Percentiles rank a stretch among this genome's conserved stretches.
phyloP scores from a whole-genome alignment of 2,888 invertebrate genomes.

The Julus scanicus region DNA sequence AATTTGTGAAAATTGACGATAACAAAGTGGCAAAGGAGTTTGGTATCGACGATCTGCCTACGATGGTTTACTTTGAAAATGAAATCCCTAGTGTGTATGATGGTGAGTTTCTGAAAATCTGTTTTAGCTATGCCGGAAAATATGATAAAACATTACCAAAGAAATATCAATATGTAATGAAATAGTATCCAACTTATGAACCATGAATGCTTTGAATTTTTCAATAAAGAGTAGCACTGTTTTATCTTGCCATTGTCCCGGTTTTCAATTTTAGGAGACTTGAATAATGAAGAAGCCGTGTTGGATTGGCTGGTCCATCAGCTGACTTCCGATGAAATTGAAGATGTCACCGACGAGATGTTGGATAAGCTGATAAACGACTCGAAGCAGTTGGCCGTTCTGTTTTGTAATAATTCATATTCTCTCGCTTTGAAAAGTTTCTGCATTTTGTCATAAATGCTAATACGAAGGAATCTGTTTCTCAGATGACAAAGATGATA shows the following conservation, averaged over 20 bases:
- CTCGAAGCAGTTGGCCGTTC: conserved; percentile 65
- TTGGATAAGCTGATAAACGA: conserved; percentile 64
- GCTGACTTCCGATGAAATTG: conserved; percentile 66
- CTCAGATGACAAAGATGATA: conserved; percentile 61
- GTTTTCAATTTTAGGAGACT: conserved; percentile 80
- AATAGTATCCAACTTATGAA: no score
- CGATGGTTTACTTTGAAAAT: conserved; percentile 93
- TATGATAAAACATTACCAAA: not conserved
- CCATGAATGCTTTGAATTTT: no score
- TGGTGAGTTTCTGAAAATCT: conserved; percentile 69
- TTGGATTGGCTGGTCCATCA: conserved; percentile 95
- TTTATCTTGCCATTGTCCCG: not conserved
- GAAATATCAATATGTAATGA: not conserved
- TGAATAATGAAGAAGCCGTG: conserved; percentile 93
- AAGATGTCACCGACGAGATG: conserved; percentile 65
- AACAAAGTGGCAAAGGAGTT: conserved; percentile 83
- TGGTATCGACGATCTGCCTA: conserved; percentile 84
- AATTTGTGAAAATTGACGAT: conserved; percentile 93
- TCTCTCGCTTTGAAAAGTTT: not conserved
- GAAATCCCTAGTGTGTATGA: conserved; percentile 92
- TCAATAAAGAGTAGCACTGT: not conserved
- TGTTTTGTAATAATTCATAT: conserved; percentile 63
- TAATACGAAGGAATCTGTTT: not conserved
- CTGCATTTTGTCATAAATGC: not conserved
- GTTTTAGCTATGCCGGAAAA: not conserved